phyloP scores from a whole-genome alignment of 2,113 vertebrate genomes.

The Typhlomys cinereus region DNA sequence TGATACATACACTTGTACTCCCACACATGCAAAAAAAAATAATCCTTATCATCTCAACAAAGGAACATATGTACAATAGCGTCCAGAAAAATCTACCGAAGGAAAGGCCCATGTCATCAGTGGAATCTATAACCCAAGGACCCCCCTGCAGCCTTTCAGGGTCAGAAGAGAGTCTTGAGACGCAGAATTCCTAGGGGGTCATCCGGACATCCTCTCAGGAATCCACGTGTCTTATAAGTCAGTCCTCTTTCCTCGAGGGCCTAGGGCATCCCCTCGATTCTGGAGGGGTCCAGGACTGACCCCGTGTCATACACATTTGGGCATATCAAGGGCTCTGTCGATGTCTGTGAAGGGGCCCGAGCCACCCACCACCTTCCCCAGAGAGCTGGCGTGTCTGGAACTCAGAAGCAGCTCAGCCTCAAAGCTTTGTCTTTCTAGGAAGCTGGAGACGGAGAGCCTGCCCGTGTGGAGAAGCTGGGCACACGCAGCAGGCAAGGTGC shows the following conservation, averaged over 20 bases:
- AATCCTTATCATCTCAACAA: not conserved
- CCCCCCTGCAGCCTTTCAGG: not conserved
- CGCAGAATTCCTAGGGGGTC: not conserved
- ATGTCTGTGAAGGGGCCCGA: not conserved
- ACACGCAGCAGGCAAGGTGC: not conserved
- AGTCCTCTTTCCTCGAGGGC: not conserved
- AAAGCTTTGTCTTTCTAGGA: not conserved
- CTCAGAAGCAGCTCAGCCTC: slow-evolving; percentile 12
- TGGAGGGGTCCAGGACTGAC: not conserved
- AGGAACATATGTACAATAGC: not conserved
- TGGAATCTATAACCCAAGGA: not conserved
- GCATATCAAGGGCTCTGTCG: not conserved
- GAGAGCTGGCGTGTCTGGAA: too few relatives aligned
- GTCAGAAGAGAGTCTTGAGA: not conserved
- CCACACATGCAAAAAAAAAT: too few relatives aligned
- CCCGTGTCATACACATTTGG: not conserved
- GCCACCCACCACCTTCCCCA: not conserved
- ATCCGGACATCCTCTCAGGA: not conserved
- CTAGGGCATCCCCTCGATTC: not conserved
- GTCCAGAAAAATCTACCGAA: not conserved
- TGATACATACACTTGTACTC: too few relatives aligned
- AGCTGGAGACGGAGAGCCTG: not conserved
- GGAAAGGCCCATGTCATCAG: not conserved
- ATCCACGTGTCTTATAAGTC: not conserved
- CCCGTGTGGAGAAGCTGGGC: not conserved